These are phyloP conservation scores for Trichogramma evanescens DNA, from an alignment of 2,888 invertebrate genomes.

Conservation along the genomic window DNA sequence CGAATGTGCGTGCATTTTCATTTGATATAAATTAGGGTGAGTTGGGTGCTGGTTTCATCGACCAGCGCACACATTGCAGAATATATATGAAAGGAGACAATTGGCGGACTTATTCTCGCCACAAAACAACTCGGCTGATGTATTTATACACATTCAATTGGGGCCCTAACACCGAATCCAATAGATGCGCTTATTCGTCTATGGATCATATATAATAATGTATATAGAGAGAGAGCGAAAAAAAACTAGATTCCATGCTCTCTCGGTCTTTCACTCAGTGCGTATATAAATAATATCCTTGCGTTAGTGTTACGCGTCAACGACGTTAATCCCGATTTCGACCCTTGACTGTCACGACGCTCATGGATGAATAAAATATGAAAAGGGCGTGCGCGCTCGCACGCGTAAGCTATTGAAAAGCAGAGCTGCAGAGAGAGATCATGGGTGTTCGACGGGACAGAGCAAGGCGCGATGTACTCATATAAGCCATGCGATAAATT, in stretches of 20 bases:
- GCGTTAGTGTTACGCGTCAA: constrained; percentile 3
- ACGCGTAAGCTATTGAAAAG: neutral
- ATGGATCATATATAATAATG: too few relatives aligned
- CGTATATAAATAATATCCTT: neutral
- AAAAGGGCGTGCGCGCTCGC: constrained; percentile 2
- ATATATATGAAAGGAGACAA: neutral
- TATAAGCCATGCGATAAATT: neutral
- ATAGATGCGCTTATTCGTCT: too few relatives aligned
- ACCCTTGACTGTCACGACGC: neutral
- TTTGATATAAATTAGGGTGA: constrained; percentile 16
- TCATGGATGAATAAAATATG: neutral
- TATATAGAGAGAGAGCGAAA: too few relatives aligned
- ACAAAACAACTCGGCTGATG: constrained; percentile 8
- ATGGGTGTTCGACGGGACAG: neutral
- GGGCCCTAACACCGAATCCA: neutral
- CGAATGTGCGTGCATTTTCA: constrained; percentile 5
- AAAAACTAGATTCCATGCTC: neutral
- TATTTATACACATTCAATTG: constrained; percentile 4
- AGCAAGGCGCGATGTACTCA: neutral
- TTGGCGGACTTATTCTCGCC: constrained; percentile 3
- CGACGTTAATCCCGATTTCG: constrained; percentile 15
- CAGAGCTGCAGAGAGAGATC: neutral
- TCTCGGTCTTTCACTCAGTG: neutral
- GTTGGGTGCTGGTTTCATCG: too few relatives aligned
- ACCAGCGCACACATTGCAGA: neutral